These are phyloP conservation scores for Philereme transversata DNA, from an alignment of 2,888 invertebrate species.

Conservation along the genomic window DNA sequence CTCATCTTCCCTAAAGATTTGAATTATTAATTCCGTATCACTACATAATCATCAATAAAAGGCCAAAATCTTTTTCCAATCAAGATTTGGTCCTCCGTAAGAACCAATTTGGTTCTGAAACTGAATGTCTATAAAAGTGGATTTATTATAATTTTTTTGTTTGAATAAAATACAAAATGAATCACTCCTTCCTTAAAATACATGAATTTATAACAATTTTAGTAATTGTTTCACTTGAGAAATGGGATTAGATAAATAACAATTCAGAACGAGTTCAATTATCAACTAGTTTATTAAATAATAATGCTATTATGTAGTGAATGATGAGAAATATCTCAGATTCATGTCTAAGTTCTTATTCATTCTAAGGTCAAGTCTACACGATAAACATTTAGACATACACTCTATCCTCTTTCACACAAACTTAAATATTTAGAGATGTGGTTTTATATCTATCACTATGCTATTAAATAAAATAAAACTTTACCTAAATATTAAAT, in stretches of 20 bases:
- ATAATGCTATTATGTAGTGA: conserved; percentile 16
- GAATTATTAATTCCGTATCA: too few species aligned
- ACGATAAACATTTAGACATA: conserved; percentile 8
- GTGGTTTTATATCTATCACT: conserved; percentile 1
- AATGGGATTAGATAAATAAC: conserved; percentile 14
- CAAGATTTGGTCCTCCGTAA: too few species aligned
- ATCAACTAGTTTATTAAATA: conserved; percentile 32
- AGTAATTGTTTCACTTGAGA: background rate
- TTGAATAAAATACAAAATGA: too few species aligned
- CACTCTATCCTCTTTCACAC: conserved; percentile 7
- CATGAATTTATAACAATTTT: conserved; percentile 4
- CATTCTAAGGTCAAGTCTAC: conserved; percentile 9
- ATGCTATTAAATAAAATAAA: background rate
- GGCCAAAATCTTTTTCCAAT: too few species aligned
- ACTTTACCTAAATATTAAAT: conserved; percentile 18
- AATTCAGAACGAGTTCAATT: conserved; percentile 21
- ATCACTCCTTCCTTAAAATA: background rate
- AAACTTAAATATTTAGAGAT: conserved; percentile 9
- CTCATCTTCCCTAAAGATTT: too few species aligned
- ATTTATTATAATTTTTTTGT: too few species aligned
- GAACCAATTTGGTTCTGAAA: too few species aligned
- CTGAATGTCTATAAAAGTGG: too few species aligned
- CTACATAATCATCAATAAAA: too few species aligned
- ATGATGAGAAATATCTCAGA: conserved; percentile 8
- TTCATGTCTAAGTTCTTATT: conserved; percentile 7